Conservation (phyloP, 2,797 vertebrate species). For the Rhinichthys osculus region DNA sequence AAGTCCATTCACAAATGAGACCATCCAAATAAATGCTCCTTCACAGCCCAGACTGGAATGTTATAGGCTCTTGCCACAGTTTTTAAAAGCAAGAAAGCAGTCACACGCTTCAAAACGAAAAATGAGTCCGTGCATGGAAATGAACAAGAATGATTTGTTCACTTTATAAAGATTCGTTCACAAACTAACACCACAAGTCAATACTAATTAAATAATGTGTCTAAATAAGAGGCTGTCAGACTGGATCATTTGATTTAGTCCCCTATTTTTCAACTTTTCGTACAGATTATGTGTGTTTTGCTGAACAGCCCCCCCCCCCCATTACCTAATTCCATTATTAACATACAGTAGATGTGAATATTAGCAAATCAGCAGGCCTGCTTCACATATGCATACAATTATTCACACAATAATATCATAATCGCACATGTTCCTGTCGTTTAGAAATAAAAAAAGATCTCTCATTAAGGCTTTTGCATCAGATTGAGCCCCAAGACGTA, state of each 20-base stretch:
- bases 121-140: not conserved
- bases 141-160: not conserved
- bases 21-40: not conserved
- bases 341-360: not conserved
- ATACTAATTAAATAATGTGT: slow-evolving; percentile 46
- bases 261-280: not conserved
- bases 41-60: slow-evolving; percentile 2
- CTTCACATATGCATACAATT: not conserved
- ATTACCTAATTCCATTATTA: not conserved
- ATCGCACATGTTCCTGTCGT: slow-evolving; percentile 1
- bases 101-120: not conserved
- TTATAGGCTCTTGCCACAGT: not conserved
- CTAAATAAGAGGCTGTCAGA: slow-evolving; percentile 6
- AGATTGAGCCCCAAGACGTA: not conserved
- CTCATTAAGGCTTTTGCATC: slow-evolving; percentile 3
- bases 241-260: not conserved
- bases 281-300: not conserved
- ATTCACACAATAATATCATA: not conserved
- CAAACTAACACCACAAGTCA: slow-evolving; percentile 31
- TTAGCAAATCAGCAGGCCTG: not conserved
- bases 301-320: not conserved
- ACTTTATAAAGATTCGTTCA: not conserved
- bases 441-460: not conserved
- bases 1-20: not conserved
- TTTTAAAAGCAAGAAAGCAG: not conserved